Evolutionary conservation across 2,113 vertebrate genomes (phyloP).

Genomic region (Lathamus discolor): DNA sequence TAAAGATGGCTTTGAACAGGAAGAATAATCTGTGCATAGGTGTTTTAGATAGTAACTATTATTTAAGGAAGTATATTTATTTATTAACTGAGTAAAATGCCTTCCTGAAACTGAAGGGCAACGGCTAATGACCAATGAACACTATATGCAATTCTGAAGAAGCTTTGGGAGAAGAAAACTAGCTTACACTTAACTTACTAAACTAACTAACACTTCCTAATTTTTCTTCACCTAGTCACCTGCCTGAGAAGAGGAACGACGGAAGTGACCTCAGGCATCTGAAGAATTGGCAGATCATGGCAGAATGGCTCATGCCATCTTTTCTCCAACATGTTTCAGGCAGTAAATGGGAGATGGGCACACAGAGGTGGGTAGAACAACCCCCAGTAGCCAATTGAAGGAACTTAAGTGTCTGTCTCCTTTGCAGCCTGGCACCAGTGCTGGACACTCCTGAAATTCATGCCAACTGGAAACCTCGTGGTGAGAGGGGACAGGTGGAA

Average conservation of each 20-base stretch:
- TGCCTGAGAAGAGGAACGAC: not conserved
- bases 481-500: not conserved
- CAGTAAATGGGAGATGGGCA: not conserved
- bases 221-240: not conserved
- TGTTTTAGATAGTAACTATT: not conserved
- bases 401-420: not conserved
- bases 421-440: not conserved
- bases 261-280: not conserved
- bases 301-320: not conserved
- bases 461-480: not conserved
- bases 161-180: not conserved
- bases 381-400: rapidly evolving
- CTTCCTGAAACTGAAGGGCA: not conserved
- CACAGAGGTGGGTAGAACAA: not conserved
- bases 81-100: not conserved
- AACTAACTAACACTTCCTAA: not conserved
- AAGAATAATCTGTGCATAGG: not conserved
- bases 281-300: not conserved
- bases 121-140: not conserved
- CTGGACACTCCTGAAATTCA: not conserved
- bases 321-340: not conserved
- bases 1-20: not conserved
- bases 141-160: not conserved
- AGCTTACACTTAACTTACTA: not conserved
- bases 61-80: not conserved